A percentile compares a stretch with the other conserved stretches of the same genome.
Conservation (phyloP, 2,797 vertebrate species). For the Sebastes vulpes region DNA sequence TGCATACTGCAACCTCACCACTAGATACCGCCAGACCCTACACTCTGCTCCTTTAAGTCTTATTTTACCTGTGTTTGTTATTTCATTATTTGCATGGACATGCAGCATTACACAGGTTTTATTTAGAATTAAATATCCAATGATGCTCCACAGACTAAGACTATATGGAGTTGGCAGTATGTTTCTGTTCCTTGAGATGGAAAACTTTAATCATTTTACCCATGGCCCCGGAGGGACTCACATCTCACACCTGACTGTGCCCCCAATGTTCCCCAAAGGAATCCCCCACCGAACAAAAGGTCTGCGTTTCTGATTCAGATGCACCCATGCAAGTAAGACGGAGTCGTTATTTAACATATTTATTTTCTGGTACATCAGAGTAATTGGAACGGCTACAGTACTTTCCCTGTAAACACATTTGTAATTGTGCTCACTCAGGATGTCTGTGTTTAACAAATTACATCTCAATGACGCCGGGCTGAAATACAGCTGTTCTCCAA, state of each 20-base stretch:
- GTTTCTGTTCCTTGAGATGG: not conserved
- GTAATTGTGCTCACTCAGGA: slow-evolving; percentile 52
- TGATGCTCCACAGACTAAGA: not conserved
- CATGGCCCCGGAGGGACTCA: not conserved
- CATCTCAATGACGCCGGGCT: slow-evolving; percentile 1
- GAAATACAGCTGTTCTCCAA: slow-evolving; percentile 27
- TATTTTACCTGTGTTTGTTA: not conserved
- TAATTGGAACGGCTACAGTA: slow-evolving; percentile 61
- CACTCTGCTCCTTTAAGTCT: not conserved
- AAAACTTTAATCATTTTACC: slow-evolving; percentile 11
- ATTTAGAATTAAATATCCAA: not conserved
- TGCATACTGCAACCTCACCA: too few relatives aligned
- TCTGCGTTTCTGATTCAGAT: slow-evolving; percentile 21
- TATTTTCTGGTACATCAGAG: slow-evolving; percentile 65
- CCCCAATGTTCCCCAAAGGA: slow-evolving; percentile 22
- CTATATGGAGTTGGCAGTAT: not conserved
- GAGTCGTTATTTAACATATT: slow-evolving; percentile 48
- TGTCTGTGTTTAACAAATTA: slow-evolving; percentile 48
- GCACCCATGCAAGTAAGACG: slow-evolving; percentile 42
- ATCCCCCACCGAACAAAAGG: slow-evolving; percentile 22
- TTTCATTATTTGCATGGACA: not conserved
- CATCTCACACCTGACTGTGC: not conserved
- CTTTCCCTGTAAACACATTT: slow-evolving; percentile 58
- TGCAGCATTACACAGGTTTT: not conserved
- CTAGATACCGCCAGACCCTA: not conserved